Evolutionary conservation across 2,113 vertebrate species (phyloP).

Genomic region (Anhinga rufa): DNA sequence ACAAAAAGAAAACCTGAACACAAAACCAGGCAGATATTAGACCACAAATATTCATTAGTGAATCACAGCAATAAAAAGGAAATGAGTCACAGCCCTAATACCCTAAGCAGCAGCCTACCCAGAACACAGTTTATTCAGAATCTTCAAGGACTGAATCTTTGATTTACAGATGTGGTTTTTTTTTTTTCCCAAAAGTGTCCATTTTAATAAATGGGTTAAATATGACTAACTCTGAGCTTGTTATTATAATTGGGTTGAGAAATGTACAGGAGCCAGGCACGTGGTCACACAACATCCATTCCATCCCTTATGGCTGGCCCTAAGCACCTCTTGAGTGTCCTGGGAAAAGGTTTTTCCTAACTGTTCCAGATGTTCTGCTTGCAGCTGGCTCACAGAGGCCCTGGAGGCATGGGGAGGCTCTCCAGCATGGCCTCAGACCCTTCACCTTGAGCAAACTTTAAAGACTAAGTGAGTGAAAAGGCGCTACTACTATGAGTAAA

Average conservation of each 20-base stretch:
- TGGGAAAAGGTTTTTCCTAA: not conserved
- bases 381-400: not conserved
- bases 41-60: not conserved
- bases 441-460: not conserved
- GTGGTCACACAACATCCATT: accelerated
- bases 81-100: not conserved
- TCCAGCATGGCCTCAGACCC: not conserved
- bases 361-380: not conserved
- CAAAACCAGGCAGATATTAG: not conserved
- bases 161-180: not conserved
- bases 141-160: not conserved
- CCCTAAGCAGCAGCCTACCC: not conserved
- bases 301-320: not conserved
- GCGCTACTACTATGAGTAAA: not conserved
- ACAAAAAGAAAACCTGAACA: not conserved
- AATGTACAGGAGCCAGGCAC: not conserved
- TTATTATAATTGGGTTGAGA: not conserved
- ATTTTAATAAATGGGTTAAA: not conserved
- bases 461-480: not conserved
- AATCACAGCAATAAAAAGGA: not conserved
- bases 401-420: not conserved
- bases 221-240: not conserved
- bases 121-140: not conserved
- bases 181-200: not conserved
- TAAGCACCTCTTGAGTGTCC: not conserved